phyloP scores from a whole-genome alignment of 2,888 invertebrate genomes.

The Eristalis arbustorum region DNA sequence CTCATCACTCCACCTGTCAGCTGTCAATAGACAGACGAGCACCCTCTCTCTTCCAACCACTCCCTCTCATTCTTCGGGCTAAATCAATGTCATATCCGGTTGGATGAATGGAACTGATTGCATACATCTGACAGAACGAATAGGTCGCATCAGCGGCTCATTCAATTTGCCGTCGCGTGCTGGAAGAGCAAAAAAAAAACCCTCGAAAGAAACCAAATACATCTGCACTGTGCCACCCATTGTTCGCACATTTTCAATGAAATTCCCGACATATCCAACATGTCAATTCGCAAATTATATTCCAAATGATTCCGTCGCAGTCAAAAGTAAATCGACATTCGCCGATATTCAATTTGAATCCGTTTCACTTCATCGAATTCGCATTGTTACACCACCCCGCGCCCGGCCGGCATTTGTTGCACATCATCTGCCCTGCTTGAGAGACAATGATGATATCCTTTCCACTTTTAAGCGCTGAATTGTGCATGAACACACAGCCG shows the following conservation, averaged over 20 bases:
- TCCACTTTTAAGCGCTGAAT: slow-evolving; percentile 64
- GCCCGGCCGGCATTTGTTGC: slow-evolving; percentile 9
- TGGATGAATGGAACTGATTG: too few species aligned
- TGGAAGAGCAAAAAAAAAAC: too few species aligned
- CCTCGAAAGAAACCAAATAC: too few species aligned
- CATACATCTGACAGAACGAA: too few species aligned
- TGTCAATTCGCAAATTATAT: slow-evolving; percentile 8
- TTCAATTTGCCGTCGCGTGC: not conserved
- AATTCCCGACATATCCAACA: not conserved
- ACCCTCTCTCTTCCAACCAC: too few species aligned
- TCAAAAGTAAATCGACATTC: slow-evolving; percentile 45
- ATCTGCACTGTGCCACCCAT: not conserved
- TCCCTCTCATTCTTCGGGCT: too few species aligned
- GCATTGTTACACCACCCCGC: too few species aligned
- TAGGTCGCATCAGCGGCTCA: not conserved
- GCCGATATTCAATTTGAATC: slow-evolving; percentile 47
- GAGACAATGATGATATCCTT: slow-evolving; percentile 60
- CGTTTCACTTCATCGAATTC: slow-evolving; percentile 49
- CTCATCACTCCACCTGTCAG: too few species aligned
- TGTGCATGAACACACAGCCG: slow-evolving; percentile 15
- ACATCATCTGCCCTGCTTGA: slow-evolving; percentile 8
- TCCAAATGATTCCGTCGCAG: slow-evolving; percentile 33
- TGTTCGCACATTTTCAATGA: not conserved
- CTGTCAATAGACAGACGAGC: too few species aligned
- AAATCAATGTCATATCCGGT: too few species aligned